These are phyloP conservation scores for Noctua janthina DNA, from an alignment of 2,888 invertebrate genomes.

Conservation along the genomic window DNA sequence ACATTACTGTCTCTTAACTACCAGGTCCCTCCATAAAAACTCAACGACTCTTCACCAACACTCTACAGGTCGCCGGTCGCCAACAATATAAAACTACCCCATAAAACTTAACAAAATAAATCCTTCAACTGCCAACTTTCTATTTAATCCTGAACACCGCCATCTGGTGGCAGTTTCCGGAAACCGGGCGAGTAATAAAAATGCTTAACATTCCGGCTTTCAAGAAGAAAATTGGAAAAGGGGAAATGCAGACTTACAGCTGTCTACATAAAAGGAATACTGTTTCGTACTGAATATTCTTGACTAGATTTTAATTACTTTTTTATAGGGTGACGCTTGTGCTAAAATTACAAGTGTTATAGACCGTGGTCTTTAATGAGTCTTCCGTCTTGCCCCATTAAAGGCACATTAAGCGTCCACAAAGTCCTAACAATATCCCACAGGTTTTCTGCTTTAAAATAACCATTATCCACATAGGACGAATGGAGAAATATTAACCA, in stretches of 20 bases:
- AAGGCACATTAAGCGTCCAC: no score
- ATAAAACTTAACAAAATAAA: conserved; percentile 48
- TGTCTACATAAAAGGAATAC: conserved; percentile 15
- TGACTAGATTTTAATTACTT: conserved; percentile 29
- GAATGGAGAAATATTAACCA: no score
- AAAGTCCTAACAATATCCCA: no score
- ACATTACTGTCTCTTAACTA: background rate
- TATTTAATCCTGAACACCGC: conserved; percentile 34
- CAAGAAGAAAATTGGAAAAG: conserved; percentile 13
- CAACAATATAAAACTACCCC: conserved; percentile 19
- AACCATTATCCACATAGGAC: no score
- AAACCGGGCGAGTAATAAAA: conserved; percentile 47
- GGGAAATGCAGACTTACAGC: background rate
- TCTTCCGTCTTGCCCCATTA: no score
- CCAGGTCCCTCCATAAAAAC: background rate
- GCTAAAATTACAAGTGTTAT: no score
- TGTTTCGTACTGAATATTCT: conserved; percentile 5
- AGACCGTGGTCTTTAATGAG: no score
- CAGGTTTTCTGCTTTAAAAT: no score
- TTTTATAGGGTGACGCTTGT: background rate
- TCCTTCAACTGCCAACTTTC: conserved; percentile 34
- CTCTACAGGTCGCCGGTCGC: conserved; percentile 1
- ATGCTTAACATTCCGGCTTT: conserved; percentile 27
- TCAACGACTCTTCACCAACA: conserved; percentile 7
- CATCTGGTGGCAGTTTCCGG: conserved; percentile 38